A percentile compares a stretch with the other conserved stretches of the same genome.
phyloP scores from a whole-genome alignment of 2,797 vertebrate species.

The Phoeniculus purpureus region DNA sequence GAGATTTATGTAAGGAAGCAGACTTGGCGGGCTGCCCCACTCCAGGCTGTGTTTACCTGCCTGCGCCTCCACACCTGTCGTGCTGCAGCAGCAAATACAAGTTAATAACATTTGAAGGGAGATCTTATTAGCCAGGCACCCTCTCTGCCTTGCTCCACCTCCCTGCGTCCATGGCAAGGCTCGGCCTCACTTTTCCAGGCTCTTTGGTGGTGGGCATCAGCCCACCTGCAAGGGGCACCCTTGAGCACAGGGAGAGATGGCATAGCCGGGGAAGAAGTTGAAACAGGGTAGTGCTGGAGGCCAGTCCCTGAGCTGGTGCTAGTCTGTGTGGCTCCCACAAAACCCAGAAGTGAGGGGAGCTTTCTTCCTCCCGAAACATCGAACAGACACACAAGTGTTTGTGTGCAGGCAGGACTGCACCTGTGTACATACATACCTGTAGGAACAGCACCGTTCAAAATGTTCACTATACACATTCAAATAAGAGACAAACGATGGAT shows the following conservation, averaged over 20 bases:
- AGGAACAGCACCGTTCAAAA: background rate
- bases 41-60: constrained; percentile 58
- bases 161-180: fast-evolving
- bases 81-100: constrained; percentile 55
- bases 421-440: background rate
- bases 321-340: background rate
- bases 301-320: background rate
- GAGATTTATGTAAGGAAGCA: constrained; percentile 75
- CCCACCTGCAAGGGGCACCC: background rate
- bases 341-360: background rate
- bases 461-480: constrained; percentile 35
- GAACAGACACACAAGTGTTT: background rate
- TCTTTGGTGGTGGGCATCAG: background rate
- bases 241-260: background rate
- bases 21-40: constrained; percentile 55
- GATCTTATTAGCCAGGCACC: constrained; percentile 4
- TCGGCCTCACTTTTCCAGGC: background rate
- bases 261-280: background rate
- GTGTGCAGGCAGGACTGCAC: background rate
- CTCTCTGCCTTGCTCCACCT: background rate
- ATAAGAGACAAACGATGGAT: constrained; percentile 56
- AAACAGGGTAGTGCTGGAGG: background rate
- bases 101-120: constrained; percentile 59
- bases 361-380: background rate
- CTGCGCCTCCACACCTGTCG: constrained; percentile 59